Evolutionary conservation across 2,888 invertebrate genomes (phyloP).

Genomic region (Drosophila cognata): DNA sequence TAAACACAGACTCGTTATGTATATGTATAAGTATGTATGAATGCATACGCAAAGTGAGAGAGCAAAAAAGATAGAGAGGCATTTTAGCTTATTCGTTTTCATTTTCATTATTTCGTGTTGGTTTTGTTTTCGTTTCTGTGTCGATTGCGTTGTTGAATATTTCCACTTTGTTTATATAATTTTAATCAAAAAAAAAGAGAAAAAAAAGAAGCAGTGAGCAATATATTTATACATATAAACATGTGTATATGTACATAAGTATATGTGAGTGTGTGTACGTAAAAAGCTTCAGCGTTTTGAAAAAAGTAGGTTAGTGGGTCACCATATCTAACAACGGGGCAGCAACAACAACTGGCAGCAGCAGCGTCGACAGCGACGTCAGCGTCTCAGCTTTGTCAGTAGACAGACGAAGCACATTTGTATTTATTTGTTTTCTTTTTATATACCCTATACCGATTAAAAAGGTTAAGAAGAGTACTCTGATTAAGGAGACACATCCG

Average conservation of each 20-base stretch:
- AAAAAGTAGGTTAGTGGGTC: slow-evolving; percentile 94
- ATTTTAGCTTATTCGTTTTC: slow-evolving; percentile 40
- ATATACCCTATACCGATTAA: slow-evolving; percentile 2
- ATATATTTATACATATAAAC: slow-evolving; percentile 34
- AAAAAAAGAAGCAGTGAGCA: slow-evolving; percentile 60
- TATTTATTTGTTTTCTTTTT: slow-evolving; percentile 40
- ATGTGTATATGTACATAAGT: slow-evolving; percentile 7
- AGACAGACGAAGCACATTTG: slow-evolving; percentile 54
- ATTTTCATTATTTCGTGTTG: slow-evolving; percentile 69
- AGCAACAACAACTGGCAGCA: slow-evolving; percentile 49
- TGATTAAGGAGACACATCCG: not conserved
- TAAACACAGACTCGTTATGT: slow-evolving; percentile 11
- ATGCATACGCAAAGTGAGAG: slow-evolving; percentile 13
- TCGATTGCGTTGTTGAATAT: slow-evolving; percentile 81
- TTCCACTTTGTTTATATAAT: slow-evolving; percentile 83
- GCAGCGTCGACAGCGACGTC: slow-evolving; percentile 44
- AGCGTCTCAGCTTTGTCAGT: slow-evolving; percentile 41
- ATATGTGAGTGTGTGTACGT: slow-evolving; percentile 41
- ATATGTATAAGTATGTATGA: not conserved
- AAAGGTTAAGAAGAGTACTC: not conserved
- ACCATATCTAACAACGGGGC: slow-evolving; percentile 82
- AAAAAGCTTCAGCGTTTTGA: slow-evolving; percentile 84
- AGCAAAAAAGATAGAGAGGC: slow-evolving; percentile 27
- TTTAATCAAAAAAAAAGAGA: slow-evolving; percentile 72
- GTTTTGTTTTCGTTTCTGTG: slow-evolving; percentile 67